Percentiles rank a stretch among this genome's conserved stretches.
Conservation (phyloP, 2,888 invertebrate species). For the Ichneumoninae sp. region DNA sequence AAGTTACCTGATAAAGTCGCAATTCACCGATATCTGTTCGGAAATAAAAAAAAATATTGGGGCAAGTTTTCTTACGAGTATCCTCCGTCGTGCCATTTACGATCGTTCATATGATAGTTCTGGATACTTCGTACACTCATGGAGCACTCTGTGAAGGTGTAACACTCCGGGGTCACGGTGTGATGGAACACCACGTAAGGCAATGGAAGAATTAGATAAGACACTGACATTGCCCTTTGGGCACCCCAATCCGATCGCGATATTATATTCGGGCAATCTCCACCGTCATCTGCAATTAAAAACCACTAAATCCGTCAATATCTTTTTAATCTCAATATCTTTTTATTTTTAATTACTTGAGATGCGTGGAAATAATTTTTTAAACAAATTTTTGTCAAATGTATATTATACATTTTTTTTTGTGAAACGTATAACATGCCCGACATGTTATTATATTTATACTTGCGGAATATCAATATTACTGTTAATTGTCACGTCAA, state of each 20-base stretch:
- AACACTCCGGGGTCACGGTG: constrained; percentile 85
- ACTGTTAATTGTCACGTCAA: not conserved
- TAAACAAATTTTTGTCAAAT: not conserved
- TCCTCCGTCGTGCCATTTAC: constrained; percentile 86
- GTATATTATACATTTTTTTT: not conserved
- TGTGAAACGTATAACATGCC: not conserved
- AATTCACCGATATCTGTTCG: not conserved
- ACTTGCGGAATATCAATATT: not conserved
- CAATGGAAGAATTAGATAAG: constrained; percentile 84
- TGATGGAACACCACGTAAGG: constrained; percentile 86
- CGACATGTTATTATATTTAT: not conserved
- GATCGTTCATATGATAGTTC: constrained; percentile 85
- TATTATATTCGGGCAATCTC: constrained; percentile 86
- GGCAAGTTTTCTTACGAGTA: constrained; percentile 85
- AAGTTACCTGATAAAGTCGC: not conserved
- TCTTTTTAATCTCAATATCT: not conserved
- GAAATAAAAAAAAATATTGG: not conserved
- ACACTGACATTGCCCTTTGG: not conserved
- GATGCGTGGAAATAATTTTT: not conserved
- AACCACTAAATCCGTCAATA: not conserved
- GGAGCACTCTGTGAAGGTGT: constrained; percentile 83
- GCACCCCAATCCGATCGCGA: constrained; percentile 87
- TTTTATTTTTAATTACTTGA: not conserved
- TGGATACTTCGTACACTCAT: constrained; percentile 84
- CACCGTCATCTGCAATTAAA: not conserved